Evolutionary conservation across 2,113 vertebrate species (phyloP).

Genomic region (Protobothrops flavoviridis): DNA sequence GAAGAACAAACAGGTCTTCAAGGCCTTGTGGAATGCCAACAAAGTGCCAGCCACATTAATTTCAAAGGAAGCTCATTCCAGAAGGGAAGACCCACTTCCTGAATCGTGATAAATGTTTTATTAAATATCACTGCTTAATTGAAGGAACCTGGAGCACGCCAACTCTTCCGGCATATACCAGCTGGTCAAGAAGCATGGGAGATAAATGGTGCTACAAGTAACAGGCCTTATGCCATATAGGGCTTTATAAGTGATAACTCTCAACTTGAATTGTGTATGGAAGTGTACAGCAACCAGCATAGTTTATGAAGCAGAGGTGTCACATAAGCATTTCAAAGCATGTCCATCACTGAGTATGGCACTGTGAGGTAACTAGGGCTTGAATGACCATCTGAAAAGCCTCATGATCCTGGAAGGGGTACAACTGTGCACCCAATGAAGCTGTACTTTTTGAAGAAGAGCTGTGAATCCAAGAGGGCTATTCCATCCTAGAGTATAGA

Average conservation of each 20-base stretch:
- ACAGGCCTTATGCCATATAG: background rate
- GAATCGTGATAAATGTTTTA: background rate
- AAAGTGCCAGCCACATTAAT: background rate
- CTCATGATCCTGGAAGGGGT: background rate
- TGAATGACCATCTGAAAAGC: too few relatives aligned
- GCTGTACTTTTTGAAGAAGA: background rate
- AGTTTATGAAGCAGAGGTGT: too few relatives aligned
- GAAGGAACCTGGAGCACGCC: background rate
- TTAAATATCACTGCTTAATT: background rate
- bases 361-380: too few relatives aligned
- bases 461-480: background rate
- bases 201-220: background rate
- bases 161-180: background rate
- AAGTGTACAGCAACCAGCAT: background rate
- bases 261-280: background rate
- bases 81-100: background rate
- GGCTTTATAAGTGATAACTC: background rate
- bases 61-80: background rate
- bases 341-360: too few relatives aligned
- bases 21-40: background rate
- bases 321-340: too few relatives aligned
- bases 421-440: background rate
- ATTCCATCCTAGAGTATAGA: too few relatives aligned
- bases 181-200: background rate
- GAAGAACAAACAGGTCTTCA: background rate